These are phyloP conservation scores for Polypterus senegalus DNA, from an alignment of 2,113 vertebrate genomes.

Conservation along the genomic window DNA sequence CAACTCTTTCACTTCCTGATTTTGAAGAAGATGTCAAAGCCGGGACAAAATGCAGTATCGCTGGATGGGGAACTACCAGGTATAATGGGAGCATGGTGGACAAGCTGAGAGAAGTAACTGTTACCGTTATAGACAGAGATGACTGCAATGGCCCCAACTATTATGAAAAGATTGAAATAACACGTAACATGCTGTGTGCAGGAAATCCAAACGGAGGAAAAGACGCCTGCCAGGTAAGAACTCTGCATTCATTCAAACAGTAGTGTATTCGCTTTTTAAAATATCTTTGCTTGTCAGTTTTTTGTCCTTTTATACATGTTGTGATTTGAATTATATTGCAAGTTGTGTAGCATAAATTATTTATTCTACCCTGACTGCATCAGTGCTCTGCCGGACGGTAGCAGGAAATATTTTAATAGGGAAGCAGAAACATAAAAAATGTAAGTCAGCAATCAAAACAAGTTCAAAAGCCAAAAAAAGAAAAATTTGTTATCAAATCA, in stretches of 20 bases:
- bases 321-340: too few relatives aligned
- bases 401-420: too few relatives aligned
- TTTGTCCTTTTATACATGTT: too few relatives aligned
- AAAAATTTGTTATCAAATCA: too few relatives aligned
- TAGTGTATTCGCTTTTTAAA: too few relatives aligned
- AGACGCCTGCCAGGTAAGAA: slow-evolving; percentile 42
- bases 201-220: slow-evolving; percentile 20
- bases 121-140: slow-evolving; percentile 38
- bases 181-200: slow-evolving; percentile 47
- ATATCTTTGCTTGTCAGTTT: too few relatives aligned
- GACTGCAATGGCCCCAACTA: slow-evolving; percentile 32
- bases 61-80: slow-evolving; percentile 29
- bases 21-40: slow-evolving; percentile 20
- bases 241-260: not conserved
- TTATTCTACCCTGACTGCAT: too few relatives aligned
- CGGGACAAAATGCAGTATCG: slow-evolving; percentile 32
- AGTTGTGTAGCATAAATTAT: too few relatives aligned
- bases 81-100: rapidly evolving
- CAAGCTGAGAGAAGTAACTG: slow-evolving; percentile 40
- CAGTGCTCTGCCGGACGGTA: too few relatives aligned
- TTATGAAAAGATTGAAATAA: slow-evolving; percentile 29
- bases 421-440: too few relatives aligned
- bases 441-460: too few relatives aligned
- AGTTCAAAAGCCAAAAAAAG: too few relatives aligned
- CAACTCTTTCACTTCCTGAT: slow-evolving; percentile 24